A percentile compares a stretch with the other conserved stretches of the same genome.
Evolutionary conservation across 2,113 vertebrate genomes (phyloP).

Genomic region (Orthonyx spaldingii): DNA sequence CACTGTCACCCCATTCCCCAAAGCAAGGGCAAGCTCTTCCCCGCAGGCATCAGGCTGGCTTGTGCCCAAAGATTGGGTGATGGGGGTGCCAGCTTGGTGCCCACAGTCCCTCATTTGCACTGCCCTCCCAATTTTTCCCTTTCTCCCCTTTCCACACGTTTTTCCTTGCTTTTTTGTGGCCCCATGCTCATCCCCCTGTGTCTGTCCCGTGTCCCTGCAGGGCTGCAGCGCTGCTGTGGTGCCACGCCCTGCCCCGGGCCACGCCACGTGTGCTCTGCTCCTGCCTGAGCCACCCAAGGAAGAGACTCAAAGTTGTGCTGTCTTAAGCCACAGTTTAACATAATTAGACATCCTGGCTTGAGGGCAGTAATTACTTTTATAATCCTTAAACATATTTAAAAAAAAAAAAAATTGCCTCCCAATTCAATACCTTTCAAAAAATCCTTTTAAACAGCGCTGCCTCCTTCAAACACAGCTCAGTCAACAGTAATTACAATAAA

Average conservation of each 20-base stretch:
- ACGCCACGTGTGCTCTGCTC: background rate
- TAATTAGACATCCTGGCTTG: constrained; percentile 64
- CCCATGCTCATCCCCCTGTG: background rate
- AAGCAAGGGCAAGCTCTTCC: background rate
- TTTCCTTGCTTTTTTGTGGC: background rate
- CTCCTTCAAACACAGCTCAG: constrained; percentile 61
- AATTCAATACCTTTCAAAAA: constrained; percentile 61
- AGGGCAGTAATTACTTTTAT: constrained; percentile 68
- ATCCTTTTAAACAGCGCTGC: constrained; percentile 26
- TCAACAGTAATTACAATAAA: constrained; percentile 64
- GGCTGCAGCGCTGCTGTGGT: background rate
- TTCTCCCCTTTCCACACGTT: background rate
- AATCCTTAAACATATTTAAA: constrained; percentile 57
- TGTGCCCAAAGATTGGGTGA: background rate
- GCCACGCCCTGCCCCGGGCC: background rate
- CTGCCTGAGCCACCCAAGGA: background rate
- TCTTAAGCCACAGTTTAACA: constrained; percentile 56
- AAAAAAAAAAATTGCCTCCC: constrained; percentile 56
- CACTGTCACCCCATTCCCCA: background rate
- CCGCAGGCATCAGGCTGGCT: background rate
- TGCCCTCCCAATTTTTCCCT: background rate
- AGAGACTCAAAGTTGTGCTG: constrained; percentile 14
- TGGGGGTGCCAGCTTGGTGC: background rate
- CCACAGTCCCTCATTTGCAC: background rate
- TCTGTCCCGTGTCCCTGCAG: background rate